Percentiles rank a stretch among this genome's conserved stretches.
These are phyloP conservation scores for Astreopora myriophthalma DNA, from an alignment of 64 coral and sea anemone genomes.

Conservation along the genomic window DNA sequence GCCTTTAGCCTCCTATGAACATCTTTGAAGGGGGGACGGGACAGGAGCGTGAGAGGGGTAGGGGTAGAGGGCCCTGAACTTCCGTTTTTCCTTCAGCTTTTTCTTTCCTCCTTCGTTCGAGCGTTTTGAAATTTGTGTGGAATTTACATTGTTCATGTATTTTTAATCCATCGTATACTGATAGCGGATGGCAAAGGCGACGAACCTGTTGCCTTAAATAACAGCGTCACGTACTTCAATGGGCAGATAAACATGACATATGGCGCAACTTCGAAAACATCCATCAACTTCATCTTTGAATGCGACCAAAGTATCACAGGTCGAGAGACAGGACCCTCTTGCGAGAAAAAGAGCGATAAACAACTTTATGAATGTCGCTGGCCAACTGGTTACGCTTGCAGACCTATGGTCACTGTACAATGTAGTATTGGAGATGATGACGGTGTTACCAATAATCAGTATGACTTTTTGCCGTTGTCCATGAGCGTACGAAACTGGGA, in stretches of 20 bases:
- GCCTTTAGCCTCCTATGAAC: too few relatives aligned
- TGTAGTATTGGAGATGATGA: conserved; percentile 37
- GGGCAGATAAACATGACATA: conserved; percentile 31
- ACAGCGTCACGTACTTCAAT: conserved; percentile 7
- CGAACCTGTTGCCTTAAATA: background rate
- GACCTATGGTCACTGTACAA: conserved; percentile 33
- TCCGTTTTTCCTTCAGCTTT: too few relatives aligned
- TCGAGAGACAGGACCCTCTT: background rate
- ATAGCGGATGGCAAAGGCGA: background rate
- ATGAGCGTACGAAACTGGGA: conserved; percentile 44
- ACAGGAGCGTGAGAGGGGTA: too few relatives aligned
- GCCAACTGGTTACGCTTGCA: conserved; percentile 45
- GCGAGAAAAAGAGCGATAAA: background rate
- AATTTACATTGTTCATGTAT: too few relatives aligned
- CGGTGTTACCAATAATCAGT: conserved; percentile 1
- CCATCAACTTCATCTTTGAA: conserved; percentile 45
- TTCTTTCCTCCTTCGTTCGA: too few relatives aligned
- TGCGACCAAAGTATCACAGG: conserved; percentile 1
- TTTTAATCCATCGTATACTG: background rate
- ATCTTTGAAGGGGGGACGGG: too few relatives aligned
- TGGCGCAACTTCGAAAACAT: background rate
- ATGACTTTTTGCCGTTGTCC: conserved; percentile 38
- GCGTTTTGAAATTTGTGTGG: too few relatives aligned
- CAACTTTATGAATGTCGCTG: conserved; percentile 24
- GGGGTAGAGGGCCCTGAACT: too few relatives aligned